These are phyloP conservation scores for Crematogaster levior DNA, from an alignment of 2,888 invertebrate genomes.

Conservation along the genomic window DNA sequence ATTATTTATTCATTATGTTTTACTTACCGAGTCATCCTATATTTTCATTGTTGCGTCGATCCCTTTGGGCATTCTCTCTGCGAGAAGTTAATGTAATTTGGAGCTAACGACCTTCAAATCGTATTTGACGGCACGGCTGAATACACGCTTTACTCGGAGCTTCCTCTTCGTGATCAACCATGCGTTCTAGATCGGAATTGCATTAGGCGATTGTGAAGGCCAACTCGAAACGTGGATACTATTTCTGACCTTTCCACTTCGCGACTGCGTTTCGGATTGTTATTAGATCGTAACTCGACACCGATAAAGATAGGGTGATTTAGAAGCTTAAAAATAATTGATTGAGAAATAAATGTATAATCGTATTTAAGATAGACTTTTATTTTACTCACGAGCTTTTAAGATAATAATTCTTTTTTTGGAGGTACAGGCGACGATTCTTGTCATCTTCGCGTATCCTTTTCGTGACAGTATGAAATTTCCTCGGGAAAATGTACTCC, in stretches of 20 bases:
- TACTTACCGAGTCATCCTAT: background rate
- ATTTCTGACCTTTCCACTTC: constrained; percentile 29
- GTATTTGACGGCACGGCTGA: constrained; percentile 10
- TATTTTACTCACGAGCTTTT: background rate
- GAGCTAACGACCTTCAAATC: constrained; percentile 2
- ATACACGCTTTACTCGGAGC: constrained; percentile 15
- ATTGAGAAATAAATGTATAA: background rate
- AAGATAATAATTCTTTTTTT: background rate
- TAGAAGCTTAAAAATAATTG: background rate
- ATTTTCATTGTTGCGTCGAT: background rate
- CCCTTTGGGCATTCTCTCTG: background rate
- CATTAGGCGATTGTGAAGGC: constrained; percentile 26
- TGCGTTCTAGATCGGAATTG: constrained; percentile 26
- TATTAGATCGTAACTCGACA: background rate
- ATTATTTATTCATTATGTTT: background rate
- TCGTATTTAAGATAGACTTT: background rate
- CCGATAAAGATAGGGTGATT: background rate
- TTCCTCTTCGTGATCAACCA: constrained; percentile 15
- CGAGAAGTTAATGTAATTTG: constrained; percentile 14
- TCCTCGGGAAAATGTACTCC: background rate
- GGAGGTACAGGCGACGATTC: background rate
- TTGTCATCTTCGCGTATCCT: no score
- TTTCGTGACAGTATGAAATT: background rate
- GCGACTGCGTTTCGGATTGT: background rate
- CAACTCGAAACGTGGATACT: background rate